Percentiles rank a stretch among this genome's conserved stretches.
Conservation (phyloP, 2,113 vertebrate species). For the Macaca mulatta region DNA sequence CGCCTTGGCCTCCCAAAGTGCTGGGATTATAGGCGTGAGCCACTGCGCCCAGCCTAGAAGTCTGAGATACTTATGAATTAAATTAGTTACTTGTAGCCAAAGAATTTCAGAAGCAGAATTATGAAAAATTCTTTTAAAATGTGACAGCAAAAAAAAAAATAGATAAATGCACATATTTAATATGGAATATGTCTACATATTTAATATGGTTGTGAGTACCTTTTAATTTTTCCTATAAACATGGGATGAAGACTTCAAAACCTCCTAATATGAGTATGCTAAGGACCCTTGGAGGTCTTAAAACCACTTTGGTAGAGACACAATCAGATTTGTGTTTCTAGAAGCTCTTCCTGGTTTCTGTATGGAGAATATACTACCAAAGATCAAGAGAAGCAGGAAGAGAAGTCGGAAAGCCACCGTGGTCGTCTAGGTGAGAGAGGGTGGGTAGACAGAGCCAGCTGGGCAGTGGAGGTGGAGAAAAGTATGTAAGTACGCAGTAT, state of each 20-base stretch:
- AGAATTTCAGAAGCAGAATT: conserved; percentile 37
- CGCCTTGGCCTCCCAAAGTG: too few relatives aligned
- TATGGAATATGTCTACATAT: not conserved
- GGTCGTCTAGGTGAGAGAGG: not conserved
- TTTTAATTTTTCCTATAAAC: conserved; percentile 12
- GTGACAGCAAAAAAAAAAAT: conserved; percentile 10
- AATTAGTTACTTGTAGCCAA: not conserved
- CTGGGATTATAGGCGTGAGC: too few relatives aligned
- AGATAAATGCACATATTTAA: not conserved
- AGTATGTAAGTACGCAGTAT: not conserved
- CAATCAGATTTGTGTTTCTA: not conserved
- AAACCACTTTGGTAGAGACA: not conserved
- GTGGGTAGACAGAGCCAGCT: not conserved
- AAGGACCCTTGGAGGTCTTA: not conserved
- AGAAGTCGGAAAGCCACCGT: not conserved
- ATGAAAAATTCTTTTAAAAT: not conserved
- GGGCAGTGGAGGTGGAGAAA: not conserved
- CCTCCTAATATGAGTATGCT: not conserved
- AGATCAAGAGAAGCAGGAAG: not conserved
- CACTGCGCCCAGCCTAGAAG: not conserved
- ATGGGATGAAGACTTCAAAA: not conserved
- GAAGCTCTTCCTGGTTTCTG: not conserved
- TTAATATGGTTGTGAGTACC: not conserved
- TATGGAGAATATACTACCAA: not conserved
- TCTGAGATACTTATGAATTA: not conserved